phyloP scores from a whole-genome alignment of 1,140 invertebrate genomes.

The Brachionus plicatilis region DNA sequence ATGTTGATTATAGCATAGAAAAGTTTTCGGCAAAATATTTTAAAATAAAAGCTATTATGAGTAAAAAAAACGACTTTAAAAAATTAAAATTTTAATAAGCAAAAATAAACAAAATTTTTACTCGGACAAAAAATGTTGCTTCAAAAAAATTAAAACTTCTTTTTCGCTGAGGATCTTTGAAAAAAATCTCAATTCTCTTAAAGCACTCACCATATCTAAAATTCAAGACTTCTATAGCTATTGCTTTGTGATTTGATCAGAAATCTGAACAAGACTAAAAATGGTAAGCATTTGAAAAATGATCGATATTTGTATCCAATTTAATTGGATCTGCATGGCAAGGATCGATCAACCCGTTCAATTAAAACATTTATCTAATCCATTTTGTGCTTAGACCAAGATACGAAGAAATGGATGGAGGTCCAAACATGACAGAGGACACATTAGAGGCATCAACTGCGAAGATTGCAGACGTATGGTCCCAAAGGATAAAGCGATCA shows the following conservation, averaged over 20 bases:
- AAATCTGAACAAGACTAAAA: conserved; percentile 16
- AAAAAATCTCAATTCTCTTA: not conserved
- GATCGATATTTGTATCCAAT: not conserved
- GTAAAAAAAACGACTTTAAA: not conserved
- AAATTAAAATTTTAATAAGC: not conserved
- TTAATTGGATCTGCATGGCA: not conserved
- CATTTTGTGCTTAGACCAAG: conserved; percentile 66
- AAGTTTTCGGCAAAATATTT: too few relatives aligned
- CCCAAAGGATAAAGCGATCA: conserved; percentile 99
- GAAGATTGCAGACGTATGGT: conserved; percentile 98
- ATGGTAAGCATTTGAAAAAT: not conserved
- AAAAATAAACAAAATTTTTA: not conserved
- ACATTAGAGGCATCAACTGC: conserved; percentile 93
- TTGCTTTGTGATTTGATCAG: not conserved
- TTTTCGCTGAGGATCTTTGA: not conserved
- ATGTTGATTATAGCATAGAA: too few relatives aligned
- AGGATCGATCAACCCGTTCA: not conserved
- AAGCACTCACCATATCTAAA: conserved; percentile 1
- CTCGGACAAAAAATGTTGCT: not conserved
- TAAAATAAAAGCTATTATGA: too few relatives aligned
- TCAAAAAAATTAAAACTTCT: not conserved
- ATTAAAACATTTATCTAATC: not conserved
- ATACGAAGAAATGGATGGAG: conserved; percentile 97
- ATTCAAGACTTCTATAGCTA: not conserved
- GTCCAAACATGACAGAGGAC: conserved; percentile 95